These are phyloP conservation scores for Nannospalax galili DNA, from an alignment of 2,113 vertebrate species.

Conservation along the genomic window DNA sequence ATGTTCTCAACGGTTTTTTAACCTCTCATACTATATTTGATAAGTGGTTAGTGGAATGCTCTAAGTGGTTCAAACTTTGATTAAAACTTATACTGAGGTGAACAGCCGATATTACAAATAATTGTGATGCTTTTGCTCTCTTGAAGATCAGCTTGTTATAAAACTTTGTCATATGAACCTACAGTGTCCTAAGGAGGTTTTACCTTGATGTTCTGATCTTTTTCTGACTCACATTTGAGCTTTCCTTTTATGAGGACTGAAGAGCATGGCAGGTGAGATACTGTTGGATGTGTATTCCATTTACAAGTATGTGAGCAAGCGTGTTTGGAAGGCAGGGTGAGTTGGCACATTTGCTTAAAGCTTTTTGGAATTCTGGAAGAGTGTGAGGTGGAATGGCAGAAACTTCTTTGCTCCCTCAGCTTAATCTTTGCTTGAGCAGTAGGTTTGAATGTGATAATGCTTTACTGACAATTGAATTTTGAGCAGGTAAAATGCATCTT, in stretches of 20 bases:
- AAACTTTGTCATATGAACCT: slow-evolving; percentile 26
- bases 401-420: not conserved
- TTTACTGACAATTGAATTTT: not conserved
- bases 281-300: not conserved
- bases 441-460: not conserved
- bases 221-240: slow-evolving; percentile 61
- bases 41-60: not conserved
- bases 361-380: not conserved
- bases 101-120: not conserved
- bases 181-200: slow-evolving; percentile 16
- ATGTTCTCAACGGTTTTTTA: not conserved
- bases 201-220: slow-evolving; percentile 38
- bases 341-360: not conserved
- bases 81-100: slow-evolving; percentile 2
- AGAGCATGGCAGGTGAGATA: slow-evolving; percentile 53
- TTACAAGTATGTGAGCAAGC: slow-evolving; percentile 21
- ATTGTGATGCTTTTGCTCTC: not conserved
- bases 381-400: not conserved
- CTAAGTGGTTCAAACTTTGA: slow-evolving; percentile 45
- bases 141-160: slow-evolving; percentile 39
- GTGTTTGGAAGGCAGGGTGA: slow-evolving; percentile 36
- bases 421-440: not conserved
- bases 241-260: slow-evolving; percentile 38
- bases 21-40: not conserved
- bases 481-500: not conserved